Evolutionary conservation across 1,140 invertebrate genomes (phyloP).

Genomic region (Diorhabda sublineata): DNA sequence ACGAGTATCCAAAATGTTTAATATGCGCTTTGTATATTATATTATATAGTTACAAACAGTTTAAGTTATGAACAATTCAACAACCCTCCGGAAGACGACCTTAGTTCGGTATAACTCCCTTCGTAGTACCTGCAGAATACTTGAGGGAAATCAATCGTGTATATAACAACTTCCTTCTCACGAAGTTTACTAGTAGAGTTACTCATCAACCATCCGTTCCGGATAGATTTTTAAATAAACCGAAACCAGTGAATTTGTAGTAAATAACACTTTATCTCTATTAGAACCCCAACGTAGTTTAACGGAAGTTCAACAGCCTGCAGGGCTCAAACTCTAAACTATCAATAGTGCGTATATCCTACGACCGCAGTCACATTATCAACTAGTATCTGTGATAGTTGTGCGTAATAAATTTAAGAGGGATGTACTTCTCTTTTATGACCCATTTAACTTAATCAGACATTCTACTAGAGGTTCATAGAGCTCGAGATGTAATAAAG

Average conservation of each 20-base stretch:
- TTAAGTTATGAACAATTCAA: too few species aligned
- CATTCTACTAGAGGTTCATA: background rate
- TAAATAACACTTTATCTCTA: background rate
- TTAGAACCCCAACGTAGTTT: background rate
- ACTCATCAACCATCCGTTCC: background rate
- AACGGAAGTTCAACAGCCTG: conserved; percentile 1
- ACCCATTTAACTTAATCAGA: background rate
- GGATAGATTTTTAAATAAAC: background rate
- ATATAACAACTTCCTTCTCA: background rate
- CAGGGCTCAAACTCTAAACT: background rate
- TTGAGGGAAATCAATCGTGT: too few species aligned
- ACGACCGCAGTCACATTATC: background rate
- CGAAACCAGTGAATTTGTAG: background rate
- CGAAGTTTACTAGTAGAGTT: too few species aligned
- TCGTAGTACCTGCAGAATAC: too few species aligned
- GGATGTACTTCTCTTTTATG: background rate
- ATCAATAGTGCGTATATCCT: conserved; percentile 2
- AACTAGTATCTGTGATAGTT: background rate
- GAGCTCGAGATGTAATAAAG: too few species aligned
- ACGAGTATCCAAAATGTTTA: too few species aligned
- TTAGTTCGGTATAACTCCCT: too few species aligned
- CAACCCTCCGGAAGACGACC: too few species aligned
- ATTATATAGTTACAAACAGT: too few species aligned
- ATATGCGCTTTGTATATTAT: too few species aligned
- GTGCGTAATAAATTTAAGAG: background rate